These are phyloP conservation scores for Syngnathus acus DNA, from an alignment of 2,797 vertebrate species.

Conservation along the genomic window DNA sequence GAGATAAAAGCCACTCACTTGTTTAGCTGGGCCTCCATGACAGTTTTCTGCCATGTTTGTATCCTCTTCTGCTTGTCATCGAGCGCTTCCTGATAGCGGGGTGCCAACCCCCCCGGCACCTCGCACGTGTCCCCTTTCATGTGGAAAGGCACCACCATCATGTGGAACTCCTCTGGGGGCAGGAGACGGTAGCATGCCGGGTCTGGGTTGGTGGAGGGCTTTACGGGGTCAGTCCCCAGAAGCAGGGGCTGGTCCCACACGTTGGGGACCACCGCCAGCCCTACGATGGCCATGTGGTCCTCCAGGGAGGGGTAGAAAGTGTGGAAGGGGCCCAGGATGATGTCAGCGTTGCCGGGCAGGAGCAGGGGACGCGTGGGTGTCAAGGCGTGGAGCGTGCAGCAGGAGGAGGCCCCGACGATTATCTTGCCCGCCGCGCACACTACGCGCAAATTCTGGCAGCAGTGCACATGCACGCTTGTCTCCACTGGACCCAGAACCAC, in stretches of 20 bases:
- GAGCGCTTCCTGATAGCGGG: slow-evolving; percentile 73
- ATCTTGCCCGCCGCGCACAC: slow-evolving; percentile 79
- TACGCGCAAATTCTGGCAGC: slow-evolving; percentile 81
- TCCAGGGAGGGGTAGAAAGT: slow-evolving; percentile 90
- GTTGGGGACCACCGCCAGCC: slow-evolving; percentile 90
- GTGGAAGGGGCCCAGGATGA: slow-evolving; percentile 88
- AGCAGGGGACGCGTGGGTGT: slow-evolving; percentile 85
- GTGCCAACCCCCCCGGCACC: slow-evolving; percentile 83
- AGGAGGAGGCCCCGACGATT: slow-evolving; percentile 71
- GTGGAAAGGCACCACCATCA: slow-evolving; percentile 84
- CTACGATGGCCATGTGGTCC: slow-evolving; percentile 91
- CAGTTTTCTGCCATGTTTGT: slow-evolving; percentile 83
- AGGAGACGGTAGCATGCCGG: slow-evolving; percentile 73
- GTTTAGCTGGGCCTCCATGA: slow-evolving; percentile 80
- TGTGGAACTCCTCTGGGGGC: slow-evolving; percentile 75
- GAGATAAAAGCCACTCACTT: slow-evolving; percentile 70
- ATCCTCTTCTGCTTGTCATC: slow-evolving; percentile 76
- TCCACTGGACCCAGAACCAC: slow-evolving; percentile 91
- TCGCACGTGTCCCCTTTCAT: slow-evolving; percentile 93
- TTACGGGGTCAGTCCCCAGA: slow-evolving; percentile 67
- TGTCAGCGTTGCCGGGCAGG: slow-evolving; percentile 78
- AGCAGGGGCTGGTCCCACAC: slow-evolving; percentile 84
- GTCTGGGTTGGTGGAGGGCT: slow-evolving; percentile 28
- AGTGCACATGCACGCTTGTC: slow-evolving; percentile 79
- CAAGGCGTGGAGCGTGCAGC: slow-evolving; percentile 76